Conservation (phyloP, 1,140 invertebrate genomes). For the Pseudobourletiella spinata region DNA sequence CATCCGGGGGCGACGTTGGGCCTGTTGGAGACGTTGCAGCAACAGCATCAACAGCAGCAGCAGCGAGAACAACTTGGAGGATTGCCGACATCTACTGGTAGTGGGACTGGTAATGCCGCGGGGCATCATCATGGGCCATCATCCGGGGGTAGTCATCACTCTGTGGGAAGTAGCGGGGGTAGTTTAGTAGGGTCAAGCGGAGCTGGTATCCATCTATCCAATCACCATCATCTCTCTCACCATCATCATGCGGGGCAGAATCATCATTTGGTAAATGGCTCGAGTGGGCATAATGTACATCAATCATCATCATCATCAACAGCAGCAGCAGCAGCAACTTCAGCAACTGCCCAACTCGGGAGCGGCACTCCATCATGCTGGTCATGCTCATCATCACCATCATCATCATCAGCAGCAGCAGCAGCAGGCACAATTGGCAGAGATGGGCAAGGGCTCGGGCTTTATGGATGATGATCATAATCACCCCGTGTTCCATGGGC, state of each 20-base stretch:
- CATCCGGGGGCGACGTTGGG: conserved; percentile 37
- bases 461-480: conserved; percentile 24
- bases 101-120: no score
- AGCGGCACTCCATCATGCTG: no score
- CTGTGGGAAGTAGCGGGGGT: no score
- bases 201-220: conserved; percentile 45
- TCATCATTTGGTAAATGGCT: conserved; percentile 32
- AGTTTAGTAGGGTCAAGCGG: no score
- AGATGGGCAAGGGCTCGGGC: conserved; percentile 6
- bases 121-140: no score
- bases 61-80: conserved; percentile 46
- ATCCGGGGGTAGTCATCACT: background rate
- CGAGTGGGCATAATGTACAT: no score
- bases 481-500: conserved; percentile 32
- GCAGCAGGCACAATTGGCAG: conserved; percentile 20
- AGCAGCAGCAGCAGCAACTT: conserved; percentile 20
- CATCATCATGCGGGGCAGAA: conserved; percentile 18
- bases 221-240: conserved; percentile 44
- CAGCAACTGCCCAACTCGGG: no score
- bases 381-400: no score
- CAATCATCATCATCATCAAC: conserved; percentile 26
- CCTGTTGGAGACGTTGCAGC: conserved; percentile 18
- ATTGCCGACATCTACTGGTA: no score
- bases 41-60: conserved; percentile 22
- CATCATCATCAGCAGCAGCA: conserved; percentile 25